A percentile compares a stretch with the other conserved stretches of the same genome.
Evolutionary conservation across 2,113 vertebrate species (phyloP).

Genomic region (Morone chrysops): DNA sequence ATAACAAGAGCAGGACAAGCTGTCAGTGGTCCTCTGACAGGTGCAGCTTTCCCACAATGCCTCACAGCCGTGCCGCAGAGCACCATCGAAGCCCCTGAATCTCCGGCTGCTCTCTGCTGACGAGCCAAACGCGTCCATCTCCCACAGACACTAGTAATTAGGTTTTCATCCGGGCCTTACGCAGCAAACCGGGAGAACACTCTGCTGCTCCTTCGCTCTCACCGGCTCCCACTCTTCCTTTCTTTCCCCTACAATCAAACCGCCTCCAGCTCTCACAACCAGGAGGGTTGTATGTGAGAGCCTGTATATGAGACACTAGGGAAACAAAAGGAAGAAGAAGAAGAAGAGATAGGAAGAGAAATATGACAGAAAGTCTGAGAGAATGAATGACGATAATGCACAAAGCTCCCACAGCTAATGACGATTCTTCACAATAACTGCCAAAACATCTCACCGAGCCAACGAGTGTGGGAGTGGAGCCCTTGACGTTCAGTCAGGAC

Average conservation of each 20-base stretch:
- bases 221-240: neutral
- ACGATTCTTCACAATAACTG: conserved; percentile 52
- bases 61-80: conserved; percentile 58
- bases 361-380: conserved; percentile 2
- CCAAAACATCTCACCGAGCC: conserved; percentile 52
- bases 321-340: neutral
- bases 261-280: conserved; percentile 11
- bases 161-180: conserved; percentile 58
- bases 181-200: conserved; percentile 41
- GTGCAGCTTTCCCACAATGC: conserved; percentile 72
- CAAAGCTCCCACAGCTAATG: conserved; percentile 52
- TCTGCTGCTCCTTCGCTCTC: conserved; percentile 15
- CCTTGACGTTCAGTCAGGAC: conserved; percentile 42
- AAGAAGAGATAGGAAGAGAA: neutral
- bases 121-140: conserved; percentile 68
- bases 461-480: conserved; percentile 51
- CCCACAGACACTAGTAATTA: conserved; percentile 64
- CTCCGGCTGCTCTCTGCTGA: conserved; percentile 67
- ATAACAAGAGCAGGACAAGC: conserved; percentile 73
- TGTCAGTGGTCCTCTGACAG: conserved; percentile 73
- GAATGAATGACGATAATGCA: conserved; percentile 28
- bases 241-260: conserved; percentile 48
- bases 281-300: neutral
- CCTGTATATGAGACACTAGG: conserved; percentile 5
- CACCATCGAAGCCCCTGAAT: conserved; percentile 45